Evolutionary conservation across 2,797 vertebrate genomes (phyloP).

Genomic region (Gymnoscopelus braueri): DNA sequence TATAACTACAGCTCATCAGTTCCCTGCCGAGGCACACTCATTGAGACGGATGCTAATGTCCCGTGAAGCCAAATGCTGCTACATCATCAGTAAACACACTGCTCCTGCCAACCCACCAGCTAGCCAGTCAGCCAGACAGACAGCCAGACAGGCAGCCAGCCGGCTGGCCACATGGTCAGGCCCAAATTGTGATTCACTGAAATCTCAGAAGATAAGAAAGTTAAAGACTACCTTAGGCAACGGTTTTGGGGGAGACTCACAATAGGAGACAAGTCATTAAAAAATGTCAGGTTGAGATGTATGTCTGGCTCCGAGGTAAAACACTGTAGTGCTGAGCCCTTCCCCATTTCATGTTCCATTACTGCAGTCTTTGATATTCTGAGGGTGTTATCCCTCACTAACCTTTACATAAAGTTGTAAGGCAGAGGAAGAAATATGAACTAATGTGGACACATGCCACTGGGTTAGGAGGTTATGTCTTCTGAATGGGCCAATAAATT

Average conservation of each 20-base stretch:
- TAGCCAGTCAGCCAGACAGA: too few relatives aligned
- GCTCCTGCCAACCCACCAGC: conserved; percentile 40
- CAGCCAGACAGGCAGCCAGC: conserved; percentile 23
- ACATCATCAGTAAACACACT: conserved; percentile 73
- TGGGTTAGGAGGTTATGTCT: too few relatives aligned
- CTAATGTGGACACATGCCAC: too few relatives aligned
- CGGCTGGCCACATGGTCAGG: conserved; percentile 31
- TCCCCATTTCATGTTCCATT: conserved; percentile 2
- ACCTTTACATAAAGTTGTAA: conserved; percentile 8
- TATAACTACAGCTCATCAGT: conserved; percentile 61
- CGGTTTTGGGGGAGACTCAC: conserved; percentile 44
- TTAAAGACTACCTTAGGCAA: conserved; percentile 62
- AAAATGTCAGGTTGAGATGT: conserved; percentile 47
- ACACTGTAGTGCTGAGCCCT: conserved; percentile 20
- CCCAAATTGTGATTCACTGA: conserved; percentile 65
- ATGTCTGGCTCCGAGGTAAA: conserved; percentile 42
- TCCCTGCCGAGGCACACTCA: conserved; percentile 49
- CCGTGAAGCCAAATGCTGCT: conserved; percentile 69
- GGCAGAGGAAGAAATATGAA: too few relatives aligned
- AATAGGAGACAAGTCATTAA: conserved; percentile 59
- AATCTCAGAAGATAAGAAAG: conserved; percentile 63
- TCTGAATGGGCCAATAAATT: too few relatives aligned
- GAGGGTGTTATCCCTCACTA: conserved; percentile 14
- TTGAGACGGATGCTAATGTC: conserved; percentile 73
- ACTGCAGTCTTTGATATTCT: conserved; percentile 17